Percentiles rank a stretch among this genome's conserved stretches.
phyloP scores from a whole-genome alignment of 2,888 invertebrate genomes.

The Erynnis tages region DNA sequence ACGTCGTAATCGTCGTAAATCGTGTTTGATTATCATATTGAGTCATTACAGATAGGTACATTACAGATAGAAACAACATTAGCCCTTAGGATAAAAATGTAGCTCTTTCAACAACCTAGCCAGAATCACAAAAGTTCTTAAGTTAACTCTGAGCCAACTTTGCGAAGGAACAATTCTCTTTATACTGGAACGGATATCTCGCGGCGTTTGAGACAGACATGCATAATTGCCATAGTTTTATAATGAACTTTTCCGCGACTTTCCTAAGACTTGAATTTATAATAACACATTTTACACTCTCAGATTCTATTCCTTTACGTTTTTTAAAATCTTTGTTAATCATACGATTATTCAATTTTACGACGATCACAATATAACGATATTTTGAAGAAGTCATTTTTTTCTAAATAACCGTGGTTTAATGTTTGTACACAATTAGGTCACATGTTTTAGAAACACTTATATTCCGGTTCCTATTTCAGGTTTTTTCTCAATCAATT shows the following conservation, averaged over 20 bases:
- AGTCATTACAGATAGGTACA: neutral
- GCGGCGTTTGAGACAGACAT: slow-evolving; percentile 9
- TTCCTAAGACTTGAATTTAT: slow-evolving; percentile 2
- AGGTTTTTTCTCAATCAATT: too few relatives aligned
- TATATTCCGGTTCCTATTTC: too few relatives aligned
- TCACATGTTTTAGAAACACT: too few relatives aligned
- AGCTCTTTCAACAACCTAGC: neutral
- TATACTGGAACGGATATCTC: slow-evolving; percentile 9
- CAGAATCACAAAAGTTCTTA: slow-evolving; percentile 2
- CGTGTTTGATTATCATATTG: neutral
- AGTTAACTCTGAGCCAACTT: slow-evolving; percentile 14
- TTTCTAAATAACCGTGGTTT: too few relatives aligned
- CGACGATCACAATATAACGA: too few relatives aligned
- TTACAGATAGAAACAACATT: slow-evolving; percentile 13
- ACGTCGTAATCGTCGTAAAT: too few relatives aligned
- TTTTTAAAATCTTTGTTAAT: too few relatives aligned
- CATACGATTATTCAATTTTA: too few relatives aligned
- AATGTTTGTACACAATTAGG: too few relatives aligned
- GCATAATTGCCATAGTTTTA: slow-evolving; percentile 13
- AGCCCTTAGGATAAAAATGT: slow-evolving; percentile 1
- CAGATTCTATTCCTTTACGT: neutral
- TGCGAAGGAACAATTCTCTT: slow-evolving; percentile 14
- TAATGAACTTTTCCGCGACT: slow-evolving; percentile 2
- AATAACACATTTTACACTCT: neutral
- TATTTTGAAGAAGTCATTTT: too few relatives aligned